phyloP scores from a whole-genome alignment of 2,113 vertebrate species.

The Neogobius melanostomus region DNA sequence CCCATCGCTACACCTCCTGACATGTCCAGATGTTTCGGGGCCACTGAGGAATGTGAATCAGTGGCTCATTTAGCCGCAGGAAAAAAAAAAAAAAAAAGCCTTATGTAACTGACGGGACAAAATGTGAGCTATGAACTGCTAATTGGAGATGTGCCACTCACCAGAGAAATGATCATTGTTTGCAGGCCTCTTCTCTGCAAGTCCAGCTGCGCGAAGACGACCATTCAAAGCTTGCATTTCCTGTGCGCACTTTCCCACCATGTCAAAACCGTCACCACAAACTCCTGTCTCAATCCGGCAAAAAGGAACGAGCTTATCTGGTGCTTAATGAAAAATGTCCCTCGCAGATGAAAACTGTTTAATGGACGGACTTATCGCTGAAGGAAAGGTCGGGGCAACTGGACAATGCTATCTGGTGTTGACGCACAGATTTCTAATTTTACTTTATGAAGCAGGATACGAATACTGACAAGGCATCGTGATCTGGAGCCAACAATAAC shows the following conservation, averaged over 20 bases:
- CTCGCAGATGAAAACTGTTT: conserved; percentile 21
- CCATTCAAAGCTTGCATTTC: conserved; percentile 10
- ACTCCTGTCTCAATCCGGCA: conserved; percentile 6
- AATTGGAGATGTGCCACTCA: not conserved
- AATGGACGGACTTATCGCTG: conserved; percentile 39
- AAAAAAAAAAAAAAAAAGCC: conserved; percentile 30
- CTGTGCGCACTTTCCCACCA: conserved; percentile 22
- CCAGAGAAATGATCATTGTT: not conserved
- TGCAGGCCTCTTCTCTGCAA: not conserved
- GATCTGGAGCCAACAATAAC: conserved; percentile 38
- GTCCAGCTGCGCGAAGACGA: conserved; percentile 2
- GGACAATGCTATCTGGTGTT: conserved; percentile 71
- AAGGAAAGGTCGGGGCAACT: conserved; percentile 37
- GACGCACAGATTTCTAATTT: conserved; percentile 33
- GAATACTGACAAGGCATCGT: conserved; percentile 38
- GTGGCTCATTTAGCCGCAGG: conserved; percentile 34
- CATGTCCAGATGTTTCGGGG: conserved; percentile 36
- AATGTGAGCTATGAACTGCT: not conserved
- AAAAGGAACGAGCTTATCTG: conserved; percentile 22
- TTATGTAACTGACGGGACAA: conserved; percentile 16
- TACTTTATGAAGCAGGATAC: conserved; percentile 28
- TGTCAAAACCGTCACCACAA: not conserved
- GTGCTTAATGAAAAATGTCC: conserved; percentile 9
- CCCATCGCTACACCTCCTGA: not conserved
- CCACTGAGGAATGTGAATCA: conserved; percentile 36